Base-by-base conservation (phyloP, 2,113 vertebrate species). In the Holacanthus passer region DNA sequence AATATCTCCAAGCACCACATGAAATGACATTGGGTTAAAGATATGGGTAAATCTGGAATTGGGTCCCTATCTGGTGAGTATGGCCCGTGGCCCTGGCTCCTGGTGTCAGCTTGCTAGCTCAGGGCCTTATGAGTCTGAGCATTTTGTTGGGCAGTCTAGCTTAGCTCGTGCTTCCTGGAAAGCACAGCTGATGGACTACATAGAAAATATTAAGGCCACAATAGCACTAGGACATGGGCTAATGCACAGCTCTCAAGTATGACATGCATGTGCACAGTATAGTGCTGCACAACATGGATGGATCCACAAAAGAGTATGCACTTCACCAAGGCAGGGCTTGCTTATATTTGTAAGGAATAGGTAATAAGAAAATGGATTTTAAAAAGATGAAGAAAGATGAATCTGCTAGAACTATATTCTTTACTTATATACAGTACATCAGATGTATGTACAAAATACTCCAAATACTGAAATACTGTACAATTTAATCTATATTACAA, bases 61-160 rank as follows among this genome's bases (percentile, higher is more conserved):
- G 69, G 72, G 58, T 80, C 68, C 56, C 58, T 73, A 64, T 70
- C 45, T 79, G 55, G 12, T 60, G 41, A 85, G 75, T 77, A 29
- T 71, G 77, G 78, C 80, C 72, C 68, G 78, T 58, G 72, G 86
- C 75, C 50, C 55, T 75, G 78, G 83, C 77, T 62, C 79, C 29
- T 35, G 39, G 83, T 77, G 72, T 62, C 65, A 75, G 83, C 78
- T 76, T 65, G 68, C 75, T 79, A 29, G 56, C 75, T 78, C 52
- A 6, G 32, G 77, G 76, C 63, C 67, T 86, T 58, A 84, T 85
- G 74, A 80, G 55, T 58, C 55, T 20, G 19, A 56, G 78, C 62
- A 31, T 82, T 73, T 88, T 80, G 79, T 68, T 3, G 9, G 41
- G 69, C 69, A 76, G 24, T 2, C 12, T 17, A 52, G 59, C 43